Base-by-base conservation (phyloP, 2,113 vertebrate genomes). In the Edolisoma coerulescens region DNA sequence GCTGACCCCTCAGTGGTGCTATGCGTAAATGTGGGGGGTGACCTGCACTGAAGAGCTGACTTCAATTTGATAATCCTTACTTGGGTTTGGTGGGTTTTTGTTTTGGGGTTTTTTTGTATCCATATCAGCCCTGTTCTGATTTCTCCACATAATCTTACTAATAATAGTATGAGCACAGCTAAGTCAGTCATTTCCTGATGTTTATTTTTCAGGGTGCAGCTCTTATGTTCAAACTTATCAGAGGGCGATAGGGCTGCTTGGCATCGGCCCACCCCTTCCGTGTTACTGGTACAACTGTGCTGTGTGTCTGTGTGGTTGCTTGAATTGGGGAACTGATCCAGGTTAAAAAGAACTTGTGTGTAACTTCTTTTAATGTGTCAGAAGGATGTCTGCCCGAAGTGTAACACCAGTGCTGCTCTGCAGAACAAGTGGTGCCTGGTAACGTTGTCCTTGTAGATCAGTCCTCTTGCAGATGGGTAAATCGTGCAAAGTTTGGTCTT, bases 311-410 rank as follows among this genome's bases (percentile, higher is more conserved):
- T 71, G 64, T 73, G 65, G 57, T 65, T 74, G 73, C 71, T 81
- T 77, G 63, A 90, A 90, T 33, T 88, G 79, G 47, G 90, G 88
- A 97, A 93, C 85, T 59, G 71, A 35, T 77, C 49, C 54, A 67
- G 23, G 19, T 83, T 90, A 92, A 94, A 94, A 95, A 93, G 86
- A 94, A 53, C 63, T 64, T 3, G 3, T 18, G 61, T 63, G 57
- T 81, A 87, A 60, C 41, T 87, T 84, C 30, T 87, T 89, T 47
- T 23, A 54, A 57, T 47, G 61, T 75, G 50, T 85, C 78, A 60
- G 61, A 67, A 78, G 35, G 41, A 69, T 76, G 57, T 87, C 87
- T 93, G 67, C 59, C 19, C 7, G 1, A n/a, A 60, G 32, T 7
- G 33, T 60, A 35, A 35, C 35, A 22, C n/a, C 37, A 17, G 32